Evolutionary conservation across 2,113 vertebrate genomes (phyloP).

Genomic region (Pipra filicauda): DNA sequence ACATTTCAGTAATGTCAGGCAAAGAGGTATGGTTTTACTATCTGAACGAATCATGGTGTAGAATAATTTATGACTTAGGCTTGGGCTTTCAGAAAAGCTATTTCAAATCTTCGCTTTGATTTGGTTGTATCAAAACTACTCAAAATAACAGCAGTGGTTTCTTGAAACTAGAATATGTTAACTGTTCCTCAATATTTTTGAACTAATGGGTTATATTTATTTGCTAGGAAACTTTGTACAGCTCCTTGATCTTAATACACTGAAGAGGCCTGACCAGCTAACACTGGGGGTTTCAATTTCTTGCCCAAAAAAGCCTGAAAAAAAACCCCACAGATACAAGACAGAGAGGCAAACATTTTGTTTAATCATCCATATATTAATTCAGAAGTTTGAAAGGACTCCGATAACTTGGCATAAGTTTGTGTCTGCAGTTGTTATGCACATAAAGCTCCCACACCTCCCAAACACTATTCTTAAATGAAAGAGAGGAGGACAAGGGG

Average conservation of each 20-base stretch:
- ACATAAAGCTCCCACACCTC: not conserved
- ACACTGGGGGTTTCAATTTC: not conserved
- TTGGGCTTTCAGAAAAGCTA: conserved; percentile 79
- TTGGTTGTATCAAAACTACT: conserved; percentile 79
- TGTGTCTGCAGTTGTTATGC: not conserved
- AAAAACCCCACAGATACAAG: not conserved
- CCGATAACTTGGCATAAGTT: not conserved
- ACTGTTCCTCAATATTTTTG: conserved; percentile 51
- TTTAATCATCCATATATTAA: conserved; percentile 8
- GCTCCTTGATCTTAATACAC: not conserved
- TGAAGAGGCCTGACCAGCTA: not conserved
- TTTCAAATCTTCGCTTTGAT: conserved; percentile 79
- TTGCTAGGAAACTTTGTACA: conserved; percentile 60
- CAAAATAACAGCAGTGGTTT: conserved; percentile 74
- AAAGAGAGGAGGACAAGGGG: not conserved
- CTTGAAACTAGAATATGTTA: conserved; percentile 65
- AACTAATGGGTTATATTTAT: conserved; percentile 26
- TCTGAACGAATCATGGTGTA: conserved; percentile 76
- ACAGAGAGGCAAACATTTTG: not conserved
- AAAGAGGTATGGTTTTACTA: conserved; percentile 78
- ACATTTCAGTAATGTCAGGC: conserved; percentile 77
- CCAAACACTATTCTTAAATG: not conserved
- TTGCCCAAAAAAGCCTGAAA: not conserved
- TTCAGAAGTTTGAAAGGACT: conserved; percentile 39
- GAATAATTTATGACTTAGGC: conserved; percentile 82